Evolutionary conservation across 2,888 invertebrate genomes (phyloP), one percentile per base, ranked within the genome.

Genomic region (Dusona sp.): DNA sequence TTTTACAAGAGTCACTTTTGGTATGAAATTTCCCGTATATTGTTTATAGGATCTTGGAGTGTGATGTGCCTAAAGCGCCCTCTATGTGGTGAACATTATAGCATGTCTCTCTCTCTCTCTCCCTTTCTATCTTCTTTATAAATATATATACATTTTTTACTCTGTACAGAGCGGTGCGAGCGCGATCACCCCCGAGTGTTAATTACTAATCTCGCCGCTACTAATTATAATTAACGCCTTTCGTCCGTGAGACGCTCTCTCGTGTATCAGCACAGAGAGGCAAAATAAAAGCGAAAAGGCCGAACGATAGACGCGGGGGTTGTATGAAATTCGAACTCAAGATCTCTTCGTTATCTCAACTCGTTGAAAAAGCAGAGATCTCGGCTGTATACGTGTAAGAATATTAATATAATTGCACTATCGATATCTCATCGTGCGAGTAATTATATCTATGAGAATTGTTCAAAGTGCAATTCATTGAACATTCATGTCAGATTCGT

Each of bases 191-290:
- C 91, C 90, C 92, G 90, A 93, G 92, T 93, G 93, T 92, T 94
- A 93, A 94, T 94, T 93, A 93, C 93, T 93, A 93, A 93, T 93
- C 92, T 92, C 91, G 90, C 91, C 90, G 92, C 92, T 92, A 92
- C 93, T 94, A 93, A 94, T 93, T 93, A 93, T 93, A 93, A 94
- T 94, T 93, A 93, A 93, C 92, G 93, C 92, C 92, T 93, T 91
- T 92, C 91, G 91, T 89, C 79, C 88, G 86, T 85, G 88, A 87
- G 86, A 81, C 81, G 80, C 33, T 82, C 72, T 77, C 68, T 83
- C 83, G 84, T 84, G 86, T 83, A 83, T 79, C 84, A 65, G 74
- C 73, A 75, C 84, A 48, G 65, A 51, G 75, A 78, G 65, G 79
- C 64, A 45, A 48, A 81, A 75, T 85, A 42, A 67, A 65, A 81